phyloP scores from a whole-genome alignment of 2,113 vertebrate genomes.

The Siphamia tubifer region DNA sequence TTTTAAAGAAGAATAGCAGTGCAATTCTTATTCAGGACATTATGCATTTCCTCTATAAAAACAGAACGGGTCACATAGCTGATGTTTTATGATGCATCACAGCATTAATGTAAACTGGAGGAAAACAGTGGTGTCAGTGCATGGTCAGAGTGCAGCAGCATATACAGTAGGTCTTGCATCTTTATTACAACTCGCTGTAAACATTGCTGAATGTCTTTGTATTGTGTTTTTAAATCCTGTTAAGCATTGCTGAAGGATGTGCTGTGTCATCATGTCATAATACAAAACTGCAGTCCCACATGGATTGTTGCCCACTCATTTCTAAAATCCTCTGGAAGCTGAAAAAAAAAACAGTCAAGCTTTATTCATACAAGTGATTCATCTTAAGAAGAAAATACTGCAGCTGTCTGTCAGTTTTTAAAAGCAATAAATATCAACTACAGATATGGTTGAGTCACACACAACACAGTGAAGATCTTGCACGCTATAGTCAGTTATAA shows the following conservation, averaged over 20 bases:
- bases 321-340: not conserved
- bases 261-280: not conserved
- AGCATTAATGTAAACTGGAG: not conserved
- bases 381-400: not conserved
- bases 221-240: not conserved
- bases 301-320: slow-evolving; percentile 8
- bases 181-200: not conserved
- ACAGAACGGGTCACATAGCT: not conserved
- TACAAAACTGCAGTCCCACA: not conserved
- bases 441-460: not conserved
- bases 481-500: slow-evolving; percentile 6
- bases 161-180: slow-evolving; percentile 29
- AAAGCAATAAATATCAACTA: slow-evolving; percentile 18
- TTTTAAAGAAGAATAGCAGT: not conserved
- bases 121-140: not conserved
- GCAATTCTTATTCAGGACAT: not conserved
- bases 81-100: slow-evolving; percentile 14
- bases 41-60: slow-evolving; percentile 22
- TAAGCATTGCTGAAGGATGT: not conserved
- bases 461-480: not conserved
- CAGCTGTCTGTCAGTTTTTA: slow-evolving; percentile 19
- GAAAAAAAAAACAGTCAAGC: slow-evolving; percentile 2
- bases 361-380: slow-evolving; percentile 6
- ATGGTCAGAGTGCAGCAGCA: not conserved
- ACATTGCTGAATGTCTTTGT: not conserved